phyloP scores from a whole-genome alignment of 2,113 vertebrate species.

The Bambusicola thoracicus region DNA sequence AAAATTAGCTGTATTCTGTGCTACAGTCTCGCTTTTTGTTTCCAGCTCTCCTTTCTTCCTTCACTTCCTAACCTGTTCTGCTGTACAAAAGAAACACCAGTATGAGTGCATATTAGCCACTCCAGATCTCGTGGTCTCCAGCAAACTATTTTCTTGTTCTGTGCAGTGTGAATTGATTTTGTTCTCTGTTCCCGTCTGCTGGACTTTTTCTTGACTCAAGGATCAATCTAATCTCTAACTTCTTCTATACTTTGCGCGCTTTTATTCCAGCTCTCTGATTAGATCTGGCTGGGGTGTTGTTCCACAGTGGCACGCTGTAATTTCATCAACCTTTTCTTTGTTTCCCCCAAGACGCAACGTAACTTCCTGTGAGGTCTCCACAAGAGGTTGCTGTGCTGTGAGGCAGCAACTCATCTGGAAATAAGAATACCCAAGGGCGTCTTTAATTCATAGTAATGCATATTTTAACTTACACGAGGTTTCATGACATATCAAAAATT shows the following conservation, averaged over 20 bases:
- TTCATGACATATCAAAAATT: not conserved
- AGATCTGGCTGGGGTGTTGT: constrained; percentile 9
- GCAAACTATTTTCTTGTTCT: not conserved
- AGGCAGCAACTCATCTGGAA: constrained; percentile 37
- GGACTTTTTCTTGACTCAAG: constrained; percentile 21
- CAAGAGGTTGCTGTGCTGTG: constrained; percentile 29
- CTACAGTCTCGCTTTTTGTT: not conserved
- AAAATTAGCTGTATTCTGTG: constrained; percentile 32
- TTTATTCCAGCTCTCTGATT: constrained; percentile 4
- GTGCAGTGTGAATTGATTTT: constrained; percentile 31
- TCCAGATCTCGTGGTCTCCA: not conserved
- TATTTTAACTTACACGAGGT: constrained; percentile 13
- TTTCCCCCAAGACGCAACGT: not conserved
- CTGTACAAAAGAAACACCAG: not conserved
- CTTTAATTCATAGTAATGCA: constrained; percentile 21
- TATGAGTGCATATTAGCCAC: not conserved
- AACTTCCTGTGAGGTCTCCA: constrained; percentile 42
- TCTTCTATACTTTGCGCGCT: not conserved
- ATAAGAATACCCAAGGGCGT: constrained; percentile 7
- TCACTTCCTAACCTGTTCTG: not conserved
- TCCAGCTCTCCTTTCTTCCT: not conserved
- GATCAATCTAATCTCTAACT: constrained; percentile 38
- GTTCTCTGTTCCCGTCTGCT: constrained; percentile 11
- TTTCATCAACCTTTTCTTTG: not conserved
- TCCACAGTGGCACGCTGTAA: not conserved